Conservation (phyloP, 2,888 invertebrate species). For the Cephus spinipes region DNA sequence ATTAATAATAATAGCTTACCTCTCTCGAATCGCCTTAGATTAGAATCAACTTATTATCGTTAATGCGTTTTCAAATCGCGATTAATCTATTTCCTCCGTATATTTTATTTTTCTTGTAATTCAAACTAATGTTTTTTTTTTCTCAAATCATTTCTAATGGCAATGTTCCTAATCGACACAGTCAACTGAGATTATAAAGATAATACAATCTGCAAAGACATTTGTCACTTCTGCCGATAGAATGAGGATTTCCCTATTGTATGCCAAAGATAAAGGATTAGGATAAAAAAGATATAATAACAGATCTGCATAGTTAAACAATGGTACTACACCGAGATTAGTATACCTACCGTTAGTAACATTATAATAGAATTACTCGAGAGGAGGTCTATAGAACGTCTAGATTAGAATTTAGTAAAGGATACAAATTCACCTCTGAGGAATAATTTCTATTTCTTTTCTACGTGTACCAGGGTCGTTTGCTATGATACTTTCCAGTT, state of each 20-base stretch:
- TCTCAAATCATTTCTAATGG: constrained; percentile 21
- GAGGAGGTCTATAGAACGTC: constrained; percentile 30
- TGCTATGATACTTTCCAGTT: too few species aligned
- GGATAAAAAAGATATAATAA: constrained; percentile 28
- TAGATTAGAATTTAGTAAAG: constrained; percentile 34
- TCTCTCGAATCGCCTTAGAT: too few species aligned
- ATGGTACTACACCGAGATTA: constrained; percentile 12
- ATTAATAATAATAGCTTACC: too few species aligned
- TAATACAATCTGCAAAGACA: constrained; percentile 21
- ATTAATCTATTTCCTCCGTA: too few species aligned
- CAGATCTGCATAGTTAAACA: constrained; percentile 25
- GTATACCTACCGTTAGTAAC: constrained; percentile 26
- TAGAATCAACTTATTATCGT: too few species aligned
- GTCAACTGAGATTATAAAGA: constrained; percentile 26
- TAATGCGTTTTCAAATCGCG: too few species aligned
- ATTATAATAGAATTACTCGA: constrained; percentile 37
- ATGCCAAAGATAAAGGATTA: constrained; percentile 55
- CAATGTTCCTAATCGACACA: constrained; percentile 47
- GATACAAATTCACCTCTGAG: not conserved
- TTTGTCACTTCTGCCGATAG: constrained; percentile 42
- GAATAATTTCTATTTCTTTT: too few species aligned
- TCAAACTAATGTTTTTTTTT: not conserved
- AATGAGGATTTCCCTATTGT: constrained; percentile 43
- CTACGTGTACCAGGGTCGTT: too few species aligned
- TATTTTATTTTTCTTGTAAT: too few species aligned